Evolutionary conservation across 2,888 invertebrate species (phyloP), one percentile per base, ranked within the genome.

Genomic region (Agriotes lineatus): DNA sequence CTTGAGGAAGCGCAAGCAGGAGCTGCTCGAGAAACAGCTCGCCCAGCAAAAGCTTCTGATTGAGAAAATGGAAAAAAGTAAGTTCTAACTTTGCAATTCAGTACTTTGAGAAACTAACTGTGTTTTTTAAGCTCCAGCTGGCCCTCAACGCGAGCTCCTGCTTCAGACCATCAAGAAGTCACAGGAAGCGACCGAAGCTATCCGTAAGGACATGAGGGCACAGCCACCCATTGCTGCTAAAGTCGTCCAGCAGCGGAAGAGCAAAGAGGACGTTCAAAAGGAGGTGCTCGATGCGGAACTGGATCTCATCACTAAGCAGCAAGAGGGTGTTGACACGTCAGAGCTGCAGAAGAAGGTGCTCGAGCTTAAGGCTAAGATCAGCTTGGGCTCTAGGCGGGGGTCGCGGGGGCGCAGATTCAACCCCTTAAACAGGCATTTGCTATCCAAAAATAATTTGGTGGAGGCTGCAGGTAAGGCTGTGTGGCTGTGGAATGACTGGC

Each of bases 271-370:
- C 78, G 91, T 94, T 0, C 94, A 96, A 81, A 94, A 94, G 78
- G 96, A 96, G 79, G 90, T 97, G 57, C 86, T 97, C 7, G 97
- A 97, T 80, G 93, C 95, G 0, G 97, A 97, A 81, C 83, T 97
- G 79, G 97, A 97, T 81, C 86, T 97, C 72, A 94, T 96, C 78
- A 94, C 93, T 0, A 95, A 95, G 75, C 95, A 96, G 79, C 94
- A 91, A 83, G 93, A 93, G 80, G 96, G 96, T 0, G 93, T 91
- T 62, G 96, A 97, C 75, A 94, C 95, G 0, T 88, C 92, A 0
- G 94, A 93, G 73, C 85, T 96, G 54, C 90, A 93, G 76, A 93
- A 91, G 81, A 91, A 90, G 79, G 88, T 96, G 25, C 87, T 89
- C 5, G 95, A 96, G 72, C 85, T 97, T 59, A 89, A 90, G 56